phyloP scores from a whole-genome alignment of 2,888 invertebrate species.

The Erebia aethiops region DNA sequence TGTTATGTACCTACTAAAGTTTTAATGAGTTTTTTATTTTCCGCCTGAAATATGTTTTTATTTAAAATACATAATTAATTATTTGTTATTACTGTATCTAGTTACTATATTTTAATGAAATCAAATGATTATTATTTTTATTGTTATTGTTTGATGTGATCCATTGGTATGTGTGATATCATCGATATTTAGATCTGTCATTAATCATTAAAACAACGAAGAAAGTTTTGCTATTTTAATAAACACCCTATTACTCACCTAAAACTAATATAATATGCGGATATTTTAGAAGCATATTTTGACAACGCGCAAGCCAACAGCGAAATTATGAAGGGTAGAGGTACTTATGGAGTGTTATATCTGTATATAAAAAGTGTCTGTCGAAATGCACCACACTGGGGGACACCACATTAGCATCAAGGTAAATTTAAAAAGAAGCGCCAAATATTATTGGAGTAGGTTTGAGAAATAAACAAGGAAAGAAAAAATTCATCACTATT shows the following conservation, averaged over 20 bases:
- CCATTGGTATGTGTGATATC: slow-evolving; percentile 53
- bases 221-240: slow-evolving; percentile 48
- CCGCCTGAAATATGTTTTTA: not conserved
- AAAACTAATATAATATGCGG: no score
- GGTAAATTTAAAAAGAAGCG: no score
- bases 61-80: not conserved
- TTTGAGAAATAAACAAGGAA: no score
- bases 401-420: no score
- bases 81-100: not conserved
- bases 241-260: not conserved
- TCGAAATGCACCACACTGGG: no score
- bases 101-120: not conserved
- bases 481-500: no score
- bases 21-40: not conserved
- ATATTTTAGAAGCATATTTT: no score
- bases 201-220: slow-evolving; percentile 77
- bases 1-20: not conserved
- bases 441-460: no score
- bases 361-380: no score
- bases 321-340: no score
- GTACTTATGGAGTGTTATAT: no score
- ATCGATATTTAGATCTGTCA: slow-evolving; percentile 53
- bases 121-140: not conserved
- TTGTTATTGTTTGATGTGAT: slow-evolving; percentile 43
- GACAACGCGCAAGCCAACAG: no score